These are phyloP conservation scores for Drosophila willistoni DNA, from an alignment of 1,140 invertebrate species.

Conservation along the genomic window DNA sequence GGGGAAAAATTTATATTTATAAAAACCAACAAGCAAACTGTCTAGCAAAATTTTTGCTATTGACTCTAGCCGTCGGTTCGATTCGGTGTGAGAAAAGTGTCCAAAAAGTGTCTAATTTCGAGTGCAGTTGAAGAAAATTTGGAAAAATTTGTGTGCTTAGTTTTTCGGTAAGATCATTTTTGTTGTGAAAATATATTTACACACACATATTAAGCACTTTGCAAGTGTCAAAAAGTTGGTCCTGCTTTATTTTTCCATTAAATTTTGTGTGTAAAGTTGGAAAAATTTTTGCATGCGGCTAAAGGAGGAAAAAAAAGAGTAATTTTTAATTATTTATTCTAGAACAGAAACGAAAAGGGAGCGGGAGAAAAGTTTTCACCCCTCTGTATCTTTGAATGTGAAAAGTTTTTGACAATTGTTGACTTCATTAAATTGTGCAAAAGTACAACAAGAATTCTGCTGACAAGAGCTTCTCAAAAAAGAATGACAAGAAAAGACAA, in stretches of 20 bases:
- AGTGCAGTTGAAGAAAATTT: not conserved
- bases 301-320: not conserved
- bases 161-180: constrained; percentile 8
- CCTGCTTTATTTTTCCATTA: not conserved
- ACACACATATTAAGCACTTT: not conserved
- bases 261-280: constrained; percentile 8
- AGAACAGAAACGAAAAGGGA: not conserved
- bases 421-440: constrained; percentile 12
- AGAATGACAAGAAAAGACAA: not conserved
- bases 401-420: constrained; percentile 16
- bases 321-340: constrained; percentile 16
- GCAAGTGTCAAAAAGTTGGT: constrained; percentile 5
- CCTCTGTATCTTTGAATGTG: constrained; percentile 8
- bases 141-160: not conserved
- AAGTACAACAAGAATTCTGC: not conserved
- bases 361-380: not conserved
- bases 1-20: not conserved
- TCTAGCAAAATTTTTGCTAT: not conserved
- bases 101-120: constrained; percentile 3
- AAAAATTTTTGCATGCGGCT: not conserved
- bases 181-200: not conserved
- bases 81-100: not conserved
- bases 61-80: not conserved
- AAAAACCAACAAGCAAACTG: constrained; percentile 3
- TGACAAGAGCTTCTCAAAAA: not conserved